Evolutionary conservation across 2,797 vertebrate genomes (phyloP), one percentile per base, ranked within the genome.

Genomic region (Crax fasciolata): DNA sequence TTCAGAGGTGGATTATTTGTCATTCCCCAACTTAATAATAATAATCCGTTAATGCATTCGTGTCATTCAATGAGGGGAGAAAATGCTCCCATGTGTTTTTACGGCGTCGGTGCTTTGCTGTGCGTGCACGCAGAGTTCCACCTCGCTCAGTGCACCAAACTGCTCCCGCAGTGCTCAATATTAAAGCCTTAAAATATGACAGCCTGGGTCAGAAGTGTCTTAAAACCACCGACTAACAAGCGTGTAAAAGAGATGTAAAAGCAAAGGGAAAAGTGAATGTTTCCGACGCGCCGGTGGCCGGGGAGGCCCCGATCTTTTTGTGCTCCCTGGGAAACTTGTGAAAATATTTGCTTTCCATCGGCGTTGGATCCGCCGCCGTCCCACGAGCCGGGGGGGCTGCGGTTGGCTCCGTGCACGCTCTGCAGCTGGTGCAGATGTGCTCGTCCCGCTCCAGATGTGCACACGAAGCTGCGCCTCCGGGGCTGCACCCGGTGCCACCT

Each of bases 1-100:
- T 55, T 86, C 51, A 52, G 90, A 72, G 81, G 76, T 49, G 84
- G 87, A 61, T 89, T 89, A 68, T 86, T 89, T 89, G 87, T 65
- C 84, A 32, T 86, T 76, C 81, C 67, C 41, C 59, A 21, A 20
- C 81, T 63, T 83, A 90, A 88, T 59, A 70, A 90, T 66, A 75
- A 74, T 85, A 82, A 92, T n/a, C 82, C 16, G 1, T 44, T 93
- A 76, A 77, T 61, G 91, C 55, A 43, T 68, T 89, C 83, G 76
- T 82, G 84, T 55, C 76, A 46, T 68, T 87, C 87, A 48, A 7
- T 15, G 58, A 39, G 77, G 79, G 72, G 75, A 49, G 71, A 44
- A 84, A 94, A 65, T 0, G 54, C 81, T 91, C 81, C 85, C 88
- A 54, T 16, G 85, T 83, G 81, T 75, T 63, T 49, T 76, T 11